Percentiles rank a stretch among this genome's conserved stretches.
phyloP scores from a whole-genome alignment of 2,888 invertebrate genomes.

The Nomada goodeniana region DNA sequence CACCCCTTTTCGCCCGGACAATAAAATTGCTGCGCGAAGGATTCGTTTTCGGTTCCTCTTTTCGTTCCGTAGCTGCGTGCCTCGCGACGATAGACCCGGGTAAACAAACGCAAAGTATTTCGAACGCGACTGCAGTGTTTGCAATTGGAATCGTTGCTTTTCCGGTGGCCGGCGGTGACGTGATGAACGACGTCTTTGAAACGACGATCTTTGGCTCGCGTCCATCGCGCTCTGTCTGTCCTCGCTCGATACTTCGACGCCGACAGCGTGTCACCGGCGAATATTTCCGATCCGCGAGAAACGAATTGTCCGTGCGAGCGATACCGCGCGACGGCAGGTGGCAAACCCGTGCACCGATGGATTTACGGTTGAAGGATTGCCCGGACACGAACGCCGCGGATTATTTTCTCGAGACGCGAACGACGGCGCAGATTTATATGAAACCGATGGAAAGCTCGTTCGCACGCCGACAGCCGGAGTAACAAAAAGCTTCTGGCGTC shows the following conservation, averaged over 20 bases:
- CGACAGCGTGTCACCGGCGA: not conserved
- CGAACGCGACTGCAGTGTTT: not conserved
- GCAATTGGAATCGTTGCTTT: not conserved
- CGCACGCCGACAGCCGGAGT: not conserved
- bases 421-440: conserved; percentile 11
- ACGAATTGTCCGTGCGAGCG: not conserved
- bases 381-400: too few relatives aligned
- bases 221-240: not conserved
- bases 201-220: not conserved
- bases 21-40: too few relatives aligned
- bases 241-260: not conserved
- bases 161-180: not conserved
- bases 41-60: too few relatives aligned
- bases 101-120: not conserved
- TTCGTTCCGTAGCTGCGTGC: too few relatives aligned
- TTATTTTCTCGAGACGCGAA: not conserved
- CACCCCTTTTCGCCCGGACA: too few relatives aligned
- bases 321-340: not conserved
- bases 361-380: too few relatives aligned
- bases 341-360: not conserved
- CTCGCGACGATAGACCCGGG: too few relatives aligned
- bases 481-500: conserved; percentile 37
- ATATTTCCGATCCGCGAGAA: not conserved
- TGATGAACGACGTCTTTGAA: not conserved
- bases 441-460: conserved; percentile 14